Conservation (phyloP, 2,888 invertebrate species). For the Thyatira batis region DNA sequence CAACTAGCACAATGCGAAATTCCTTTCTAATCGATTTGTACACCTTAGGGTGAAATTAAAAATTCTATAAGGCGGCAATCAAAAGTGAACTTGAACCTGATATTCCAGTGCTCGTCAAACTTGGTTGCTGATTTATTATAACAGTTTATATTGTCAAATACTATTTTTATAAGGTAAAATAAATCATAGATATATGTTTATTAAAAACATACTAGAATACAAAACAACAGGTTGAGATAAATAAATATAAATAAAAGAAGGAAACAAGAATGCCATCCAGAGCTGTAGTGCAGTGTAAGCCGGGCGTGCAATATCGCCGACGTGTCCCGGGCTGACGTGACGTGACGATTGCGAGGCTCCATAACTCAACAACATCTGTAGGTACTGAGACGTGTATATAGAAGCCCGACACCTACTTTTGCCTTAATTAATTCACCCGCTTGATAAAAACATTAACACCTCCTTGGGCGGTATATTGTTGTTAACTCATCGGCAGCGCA, state of each 20-base stretch:
- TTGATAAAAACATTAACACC: constrained; percentile 42
- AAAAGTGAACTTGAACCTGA: constrained; percentile 12
- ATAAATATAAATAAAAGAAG: constrained; percentile 28
- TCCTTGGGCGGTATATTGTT: constrained; percentile 29
- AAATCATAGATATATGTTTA: too few species aligned
- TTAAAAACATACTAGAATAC: not conserved
- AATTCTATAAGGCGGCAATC: not conserved
- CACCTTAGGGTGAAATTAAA: not conserved
- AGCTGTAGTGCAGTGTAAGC: constrained; percentile 19
- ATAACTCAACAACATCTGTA: constrained; percentile 24
- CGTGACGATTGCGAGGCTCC: constrained; percentile 21
- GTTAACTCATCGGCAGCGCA: constrained; percentile 35
- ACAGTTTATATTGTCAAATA: too few species aligned
- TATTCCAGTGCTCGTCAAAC: constrained; percentile 10
- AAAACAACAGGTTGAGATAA: constrained; percentile 14
- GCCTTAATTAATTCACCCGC: constrained; percentile 36
- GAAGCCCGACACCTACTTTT: constrained; percentile 10
- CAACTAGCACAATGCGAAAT: not conserved
- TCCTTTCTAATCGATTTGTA: not conserved
- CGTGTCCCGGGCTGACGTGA: constrained; percentile 17
- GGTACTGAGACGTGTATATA: constrained; percentile 12
- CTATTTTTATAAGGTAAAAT: too few species aligned
- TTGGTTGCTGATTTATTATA: too few species aligned
- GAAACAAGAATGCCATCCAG: constrained; percentile 25
- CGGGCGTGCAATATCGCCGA: constrained; percentile 28